Base-by-base conservation (phyloP, 2,797 vertebrate genomes). In the Coregonus sp. region DNA sequence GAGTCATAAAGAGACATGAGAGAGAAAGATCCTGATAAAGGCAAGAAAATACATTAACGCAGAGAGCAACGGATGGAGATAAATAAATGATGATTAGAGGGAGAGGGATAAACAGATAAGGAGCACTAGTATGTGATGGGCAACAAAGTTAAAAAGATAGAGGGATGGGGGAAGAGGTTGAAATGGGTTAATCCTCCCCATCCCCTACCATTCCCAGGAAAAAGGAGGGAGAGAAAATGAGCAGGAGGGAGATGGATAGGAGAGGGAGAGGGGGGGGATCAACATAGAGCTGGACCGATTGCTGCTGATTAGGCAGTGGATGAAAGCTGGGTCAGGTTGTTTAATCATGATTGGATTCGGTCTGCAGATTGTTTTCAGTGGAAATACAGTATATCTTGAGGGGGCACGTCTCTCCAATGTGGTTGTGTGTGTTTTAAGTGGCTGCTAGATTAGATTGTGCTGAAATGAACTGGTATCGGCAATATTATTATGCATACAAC, bases 401-500 rank as follows among this genome's bases (percentile, higher is more conserved):
- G 40, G 40, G 40, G 40, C 40, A 12, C 9, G 40, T 47, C 40
- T 47, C 40, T 47, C 40, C 9, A 47, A 61, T 61, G n/a, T 61
- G 75, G 25, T 35, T 33, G 85, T 77, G 52, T 79, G 80, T 74
- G 72, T 31, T 50, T 29, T 47, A 35, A 47, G 9, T 47, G 40
- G 20, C 20, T 29, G 71, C 20, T 51, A 11, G 6, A 5, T 37
- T 14, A 25, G 14, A 47, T 65, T 74, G 56, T 16, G 35, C 18
- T 37, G 56, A 14, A 74, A 40, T 15, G 20, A 74, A 65, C 59
- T 5, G 40, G n/a, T 4, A 20, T n/a, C 18, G 18, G 56, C 18
- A 75, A 86, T 87, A 91, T 92, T 89, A 89, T 85, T 86, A 91
- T 91, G 90, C 88, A 82, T 56, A 87, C 81, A 77, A 80, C 85